These are phyloP conservation scores for Scaptomyza reducta DNA, from an alignment of 2,888 invertebrate species.

Conservation along the genomic window DNA sequence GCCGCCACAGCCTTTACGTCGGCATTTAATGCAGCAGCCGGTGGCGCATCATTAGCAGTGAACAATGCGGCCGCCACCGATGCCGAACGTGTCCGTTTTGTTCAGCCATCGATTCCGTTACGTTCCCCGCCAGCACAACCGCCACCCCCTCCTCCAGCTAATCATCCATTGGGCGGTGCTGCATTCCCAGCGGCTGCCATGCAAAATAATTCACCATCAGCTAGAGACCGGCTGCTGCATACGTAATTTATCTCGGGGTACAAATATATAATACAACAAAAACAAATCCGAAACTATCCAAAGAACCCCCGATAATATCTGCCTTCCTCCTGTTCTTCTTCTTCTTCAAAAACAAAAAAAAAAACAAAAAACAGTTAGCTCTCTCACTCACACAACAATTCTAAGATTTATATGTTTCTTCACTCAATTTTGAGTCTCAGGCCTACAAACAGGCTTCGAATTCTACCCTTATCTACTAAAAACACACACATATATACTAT, in stretches of 20 bases:
- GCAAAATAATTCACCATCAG: conserved; percentile 69
- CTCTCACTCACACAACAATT: conserved; percentile 8
- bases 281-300: conserved; percentile 44
- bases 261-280: conserved; percentile 35
- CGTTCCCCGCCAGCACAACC: conserved; percentile 76
- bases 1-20: conserved; percentile 82
- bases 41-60: conserved; percentile 38
- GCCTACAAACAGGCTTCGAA: conserved; percentile 16
- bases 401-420: conserved; percentile 21
- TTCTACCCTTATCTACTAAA: conserved; percentile 44
- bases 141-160: conserved; percentile 67
- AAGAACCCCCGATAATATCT: conserved; percentile 49
- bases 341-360: conserved; percentile 27
- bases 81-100: conserved; percentile 80
- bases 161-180: conserved; percentile 26
- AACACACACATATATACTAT: conserved; percentile 20
- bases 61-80: conserved; percentile 66
- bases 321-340: too few species aligned
- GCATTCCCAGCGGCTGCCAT: conserved; percentile 20
- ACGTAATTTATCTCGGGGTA: conserved; percentile 75
- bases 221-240: conserved; percentile 78
- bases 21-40: conserved; percentile 81
- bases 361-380: conserved; percentile 27
- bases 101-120: conserved; percentile 80
- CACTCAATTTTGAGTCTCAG: conserved; percentile 3